A percentile compares a stretch with the other conserved stretches of the same genome.
Evolutionary conservation across 2,113 vertebrate species (phyloP).

Genomic region (Mesoclemmys tuberculata): DNA sequence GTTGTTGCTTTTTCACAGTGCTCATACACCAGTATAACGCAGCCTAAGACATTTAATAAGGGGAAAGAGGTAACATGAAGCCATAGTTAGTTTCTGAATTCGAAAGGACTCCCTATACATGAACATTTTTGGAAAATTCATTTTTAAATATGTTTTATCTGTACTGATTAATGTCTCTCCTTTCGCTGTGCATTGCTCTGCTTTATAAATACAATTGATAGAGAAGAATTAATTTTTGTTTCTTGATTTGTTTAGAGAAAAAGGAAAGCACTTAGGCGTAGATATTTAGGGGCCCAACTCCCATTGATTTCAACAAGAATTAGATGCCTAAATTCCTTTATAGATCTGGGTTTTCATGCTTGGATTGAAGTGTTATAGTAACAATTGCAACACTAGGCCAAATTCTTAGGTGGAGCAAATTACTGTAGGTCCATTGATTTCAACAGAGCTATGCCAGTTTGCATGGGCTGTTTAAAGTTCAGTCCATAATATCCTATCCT

Average conservation of each 20-base stretch:
- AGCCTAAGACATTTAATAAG: neutral
- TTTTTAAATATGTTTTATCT: neutral
- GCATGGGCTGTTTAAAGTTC: fast-evolving
- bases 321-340: neutral
- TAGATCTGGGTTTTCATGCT: neutral
- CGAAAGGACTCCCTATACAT: neutral
- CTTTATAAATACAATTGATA: neutral
- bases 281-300: neutral
- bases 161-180: neutral
- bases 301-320: neutral
- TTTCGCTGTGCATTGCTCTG: neutral
- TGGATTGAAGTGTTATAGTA: neutral
- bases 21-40: neutral
- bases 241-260: neutral
- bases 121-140: neutral
- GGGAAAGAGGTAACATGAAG: neutral
- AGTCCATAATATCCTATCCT: neutral
- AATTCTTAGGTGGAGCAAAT: neutral
- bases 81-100: neutral
- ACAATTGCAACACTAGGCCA: neutral
- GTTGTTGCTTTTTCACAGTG: neutral
- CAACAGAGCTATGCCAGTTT: neutral
- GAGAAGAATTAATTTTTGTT: neutral
- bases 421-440: neutral
- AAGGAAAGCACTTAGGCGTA: neutral